Evolutionary conservation across 2,113 vertebrate species (phyloP).

Genomic region (Dicentrarchus labrax): DNA sequence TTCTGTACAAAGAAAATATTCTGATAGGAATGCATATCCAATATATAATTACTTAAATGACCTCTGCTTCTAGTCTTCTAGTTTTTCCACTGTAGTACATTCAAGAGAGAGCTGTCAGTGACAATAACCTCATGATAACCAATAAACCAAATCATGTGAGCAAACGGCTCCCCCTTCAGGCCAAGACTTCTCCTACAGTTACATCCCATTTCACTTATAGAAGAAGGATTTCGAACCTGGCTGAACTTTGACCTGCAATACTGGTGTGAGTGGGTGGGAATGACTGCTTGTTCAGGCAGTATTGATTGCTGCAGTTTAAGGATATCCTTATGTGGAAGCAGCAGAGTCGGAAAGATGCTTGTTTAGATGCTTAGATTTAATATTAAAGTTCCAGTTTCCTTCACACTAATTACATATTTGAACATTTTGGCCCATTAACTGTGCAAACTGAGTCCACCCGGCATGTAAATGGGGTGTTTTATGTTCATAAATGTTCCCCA

Average conservation of each 20-base stretch:
- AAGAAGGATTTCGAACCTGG: not conserved
- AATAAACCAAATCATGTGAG: not conserved
- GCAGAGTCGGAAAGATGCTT: not conserved
- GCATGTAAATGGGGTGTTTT: too few relatives aligned
- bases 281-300: not conserved
- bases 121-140: not conserved
- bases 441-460: too few relatives aligned
- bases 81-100: conserved; percentile 4
- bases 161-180: not conserved
- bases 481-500: too few relatives aligned
- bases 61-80: too few relatives aligned
- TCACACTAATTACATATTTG: not conserved
- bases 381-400: not conserved
- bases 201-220: not conserved
- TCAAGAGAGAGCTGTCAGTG: conserved; percentile 15
- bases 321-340: not conserved
- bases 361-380: not conserved
- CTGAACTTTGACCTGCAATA: not conserved
- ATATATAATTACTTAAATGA: too few relatives aligned
- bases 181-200: not conserved
- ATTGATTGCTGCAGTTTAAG: not conserved
- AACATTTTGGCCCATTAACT: not conserved
- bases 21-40: too few relatives aligned
- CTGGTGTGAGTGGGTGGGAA: not conserved
- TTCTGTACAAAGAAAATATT: too few relatives aligned